Percentiles rank a stretch among this genome's conserved stretches.
phyloP scores from a whole-genome alignment of 2,113 vertebrate species.

The Irena cyanogastra region DNA sequence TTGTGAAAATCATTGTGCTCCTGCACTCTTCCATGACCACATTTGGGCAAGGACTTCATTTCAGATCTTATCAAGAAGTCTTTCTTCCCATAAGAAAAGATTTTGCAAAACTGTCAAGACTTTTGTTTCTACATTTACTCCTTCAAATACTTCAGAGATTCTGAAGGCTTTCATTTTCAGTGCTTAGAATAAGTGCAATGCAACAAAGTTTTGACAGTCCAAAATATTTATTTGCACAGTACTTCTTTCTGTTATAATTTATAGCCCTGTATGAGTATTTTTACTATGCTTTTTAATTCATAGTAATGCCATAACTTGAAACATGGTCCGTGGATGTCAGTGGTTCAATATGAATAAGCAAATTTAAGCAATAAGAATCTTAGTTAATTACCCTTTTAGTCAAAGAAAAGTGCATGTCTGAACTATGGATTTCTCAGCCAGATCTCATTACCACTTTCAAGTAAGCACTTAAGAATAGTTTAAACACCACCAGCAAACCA shows the following conservation, averaged over 20 bases:
- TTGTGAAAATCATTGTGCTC: neutral
- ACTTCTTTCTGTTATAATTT: neutral
- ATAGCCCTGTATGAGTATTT: neutral
- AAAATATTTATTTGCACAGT: neutral
- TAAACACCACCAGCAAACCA: neutral
- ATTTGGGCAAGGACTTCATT: neutral
- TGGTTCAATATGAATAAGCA: neutral
- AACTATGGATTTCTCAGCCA: neutral
- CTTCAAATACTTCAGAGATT: neutral
- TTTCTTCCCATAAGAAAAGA: neutral
- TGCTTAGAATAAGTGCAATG: neutral
- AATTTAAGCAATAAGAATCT: neutral
- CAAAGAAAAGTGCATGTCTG: neutral
- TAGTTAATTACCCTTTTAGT: neutral
- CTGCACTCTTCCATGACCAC: neutral
- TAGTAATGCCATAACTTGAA: neutral
- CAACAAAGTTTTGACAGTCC: neutral
- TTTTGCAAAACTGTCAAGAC: neutral
- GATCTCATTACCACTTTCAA: neutral
- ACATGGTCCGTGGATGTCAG: neutral
- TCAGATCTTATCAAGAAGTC: neutral
- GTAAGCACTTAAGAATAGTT: neutral
- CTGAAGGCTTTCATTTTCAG: neutral
- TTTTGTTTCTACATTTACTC: neutral
- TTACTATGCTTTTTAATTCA: neutral